phyloP scores from a whole-genome alignment of 2,797 vertebrate genomes.

The Dermochelys coriacea region DNA sequence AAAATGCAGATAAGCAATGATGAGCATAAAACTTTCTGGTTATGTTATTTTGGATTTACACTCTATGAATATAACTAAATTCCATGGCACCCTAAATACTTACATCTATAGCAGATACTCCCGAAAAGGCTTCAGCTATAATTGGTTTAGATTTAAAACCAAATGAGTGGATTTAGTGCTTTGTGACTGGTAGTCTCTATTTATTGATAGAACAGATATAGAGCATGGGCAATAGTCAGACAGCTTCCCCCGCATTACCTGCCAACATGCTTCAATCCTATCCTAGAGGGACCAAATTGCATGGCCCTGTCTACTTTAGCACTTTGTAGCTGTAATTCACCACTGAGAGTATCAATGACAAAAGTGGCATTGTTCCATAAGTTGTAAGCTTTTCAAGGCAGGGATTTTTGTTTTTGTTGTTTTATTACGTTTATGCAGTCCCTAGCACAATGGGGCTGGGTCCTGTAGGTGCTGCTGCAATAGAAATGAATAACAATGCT shows the following conservation, averaged over 20 bases:
- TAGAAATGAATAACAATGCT: background rate
- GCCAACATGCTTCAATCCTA: background rate
- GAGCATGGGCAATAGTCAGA: background rate
- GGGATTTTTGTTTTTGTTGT: background rate
- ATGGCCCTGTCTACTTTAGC: background rate
- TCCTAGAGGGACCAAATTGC: background rate
- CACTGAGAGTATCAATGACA: background rate
- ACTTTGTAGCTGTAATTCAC: background rate
- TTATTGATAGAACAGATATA: background rate
- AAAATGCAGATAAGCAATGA: background rate
- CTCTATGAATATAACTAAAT: background rate
- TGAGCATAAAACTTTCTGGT: background rate
- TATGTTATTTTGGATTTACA: background rate
- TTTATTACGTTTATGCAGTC: background rate
- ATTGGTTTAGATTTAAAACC: background rate
- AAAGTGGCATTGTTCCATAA: background rate
- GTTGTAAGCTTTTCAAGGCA: background rate
- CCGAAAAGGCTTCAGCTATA: fast-evolving
- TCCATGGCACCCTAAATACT: background rate
- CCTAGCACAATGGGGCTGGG: background rate
- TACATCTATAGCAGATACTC: background rate
- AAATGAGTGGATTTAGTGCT: background rate
- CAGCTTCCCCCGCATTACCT: background rate
- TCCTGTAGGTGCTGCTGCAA: background rate
- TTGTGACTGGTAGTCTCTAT: background rate